phyloP scores from a whole-genome alignment of 1,140 invertebrate genomes.

The Pentalonia nigronervosa region DNA sequence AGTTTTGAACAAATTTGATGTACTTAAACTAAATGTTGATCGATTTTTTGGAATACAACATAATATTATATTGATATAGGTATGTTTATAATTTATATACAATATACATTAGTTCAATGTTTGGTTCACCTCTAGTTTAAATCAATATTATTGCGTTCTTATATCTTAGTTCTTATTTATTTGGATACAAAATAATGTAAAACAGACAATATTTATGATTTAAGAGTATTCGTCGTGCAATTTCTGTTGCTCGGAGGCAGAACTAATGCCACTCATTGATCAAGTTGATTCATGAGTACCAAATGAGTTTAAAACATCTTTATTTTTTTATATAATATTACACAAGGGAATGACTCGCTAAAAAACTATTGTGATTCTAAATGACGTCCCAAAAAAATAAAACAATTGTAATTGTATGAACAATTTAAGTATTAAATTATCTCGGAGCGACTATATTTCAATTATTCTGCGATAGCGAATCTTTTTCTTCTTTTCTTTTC shows the following conservation, averaged over 20 bases:
- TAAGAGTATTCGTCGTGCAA: background rate
- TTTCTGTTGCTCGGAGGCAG: background rate
- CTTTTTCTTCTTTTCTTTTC: background rate
- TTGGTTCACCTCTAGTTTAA: background rate
- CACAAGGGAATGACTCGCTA: background rate
- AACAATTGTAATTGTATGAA: constrained; percentile 18
- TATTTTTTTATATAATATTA: constrained; percentile 24
- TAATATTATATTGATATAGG: background rate
- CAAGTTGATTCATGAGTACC: constrained; percentile 19
- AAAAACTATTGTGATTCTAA: constrained; percentile 21
- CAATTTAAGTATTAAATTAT: constrained; percentile 15
- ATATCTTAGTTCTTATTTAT: background rate
- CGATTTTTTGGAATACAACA: background rate
- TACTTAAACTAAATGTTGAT: no score
- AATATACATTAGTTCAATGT: background rate
- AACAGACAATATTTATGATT: constrained; percentile 15
- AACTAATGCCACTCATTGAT: constrained; percentile 13
- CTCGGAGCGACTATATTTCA: background rate
- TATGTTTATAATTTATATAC: background rate
- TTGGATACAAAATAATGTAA: background rate
- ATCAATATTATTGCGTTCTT: background rate
- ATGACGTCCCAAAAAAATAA: background rate
- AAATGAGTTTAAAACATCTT: constrained; percentile 19
- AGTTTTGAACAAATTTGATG: no score
- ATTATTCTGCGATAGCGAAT: background rate